Evolutionary conservation across 2,113 vertebrate genomes (phyloP).

Genomic region (Chunga burmeisteri): DNA sequence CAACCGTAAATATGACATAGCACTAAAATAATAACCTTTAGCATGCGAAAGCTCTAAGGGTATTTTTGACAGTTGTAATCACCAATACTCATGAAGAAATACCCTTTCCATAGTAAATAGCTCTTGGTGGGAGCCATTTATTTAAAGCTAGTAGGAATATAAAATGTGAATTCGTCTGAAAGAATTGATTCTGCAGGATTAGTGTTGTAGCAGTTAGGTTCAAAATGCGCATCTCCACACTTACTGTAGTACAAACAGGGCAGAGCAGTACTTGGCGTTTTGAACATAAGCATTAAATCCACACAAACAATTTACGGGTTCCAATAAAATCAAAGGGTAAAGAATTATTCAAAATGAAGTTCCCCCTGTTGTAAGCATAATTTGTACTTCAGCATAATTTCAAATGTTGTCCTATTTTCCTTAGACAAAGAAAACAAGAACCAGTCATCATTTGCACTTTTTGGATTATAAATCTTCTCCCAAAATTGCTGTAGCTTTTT

Average conservation of each 20-base stretch:
- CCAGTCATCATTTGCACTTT: neutral
- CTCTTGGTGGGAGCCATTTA: neutral
- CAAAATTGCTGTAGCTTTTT: neutral
- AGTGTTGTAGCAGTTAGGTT: neutral
- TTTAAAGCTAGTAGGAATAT: neutral
- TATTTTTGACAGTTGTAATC: constrained; percentile 1
- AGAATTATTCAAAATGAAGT: neutral
- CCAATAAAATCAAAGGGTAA: constrained; percentile 12
- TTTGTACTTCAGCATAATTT: neutral
- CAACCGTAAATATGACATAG: neutral
- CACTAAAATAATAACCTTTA: constrained; percentile 29
- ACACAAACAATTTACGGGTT: neutral
- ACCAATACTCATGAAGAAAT: constrained; percentile 12
- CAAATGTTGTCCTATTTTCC: neutral
- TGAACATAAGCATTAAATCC: neutral
- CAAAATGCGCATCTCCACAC: neutral
- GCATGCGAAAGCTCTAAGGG: neutral
- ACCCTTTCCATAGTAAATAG: neutral
- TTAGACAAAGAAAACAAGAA: constrained; percentile 13
- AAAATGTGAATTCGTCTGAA: neutral
- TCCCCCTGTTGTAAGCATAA: neutral
- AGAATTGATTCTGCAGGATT: neutral
- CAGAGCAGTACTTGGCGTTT: neutral
- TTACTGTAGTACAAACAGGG: neutral
- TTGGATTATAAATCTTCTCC: constrained; percentile 19